Conservation (phyloP, 2,797 vertebrate genomes). For the Danionella dracula region DNA sequence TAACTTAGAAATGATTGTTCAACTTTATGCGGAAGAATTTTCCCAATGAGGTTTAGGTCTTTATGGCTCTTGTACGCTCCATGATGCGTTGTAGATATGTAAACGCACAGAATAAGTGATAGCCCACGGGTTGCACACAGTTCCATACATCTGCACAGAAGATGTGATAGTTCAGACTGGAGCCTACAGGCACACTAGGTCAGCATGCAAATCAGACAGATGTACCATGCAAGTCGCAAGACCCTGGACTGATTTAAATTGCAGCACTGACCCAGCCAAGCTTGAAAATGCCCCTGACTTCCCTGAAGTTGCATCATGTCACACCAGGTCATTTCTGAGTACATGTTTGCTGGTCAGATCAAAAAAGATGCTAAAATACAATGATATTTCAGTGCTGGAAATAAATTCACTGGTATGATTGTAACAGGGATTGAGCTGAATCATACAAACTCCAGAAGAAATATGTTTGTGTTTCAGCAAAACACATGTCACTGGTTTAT, state of each 20-base stretch:
- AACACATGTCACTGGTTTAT: not conserved
- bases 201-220: slow-evolving; percentile 39
- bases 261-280: slow-evolving; percentile 27
- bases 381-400: not conserved
- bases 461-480: slow-evolving; percentile 9
- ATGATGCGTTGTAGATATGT: slow-evolving; percentile 5
- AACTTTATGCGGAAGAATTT: no score
- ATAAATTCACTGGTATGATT: slow-evolving; percentile 5
- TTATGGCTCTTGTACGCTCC: not conserved
- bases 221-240: slow-evolving; percentile 6
- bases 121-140: not conserved
- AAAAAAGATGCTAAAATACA: not conserved
- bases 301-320: not conserved
- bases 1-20: no score
- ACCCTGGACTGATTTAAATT: slow-evolving; percentile 25
- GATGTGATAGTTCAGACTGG: slow-evolving; percentile 16
- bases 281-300: slow-evolving; percentile 18
- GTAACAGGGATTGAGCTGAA: not conserved
- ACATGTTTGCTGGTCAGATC: slow-evolving; percentile 14
- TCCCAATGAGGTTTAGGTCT: not conserved
- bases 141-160: slow-evolving; percentile 26
- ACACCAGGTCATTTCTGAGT: slow-evolving; percentile 3
- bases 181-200: slow-evolving; percentile 28
- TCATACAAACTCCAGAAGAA: not conserved
- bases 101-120: slow-evolving; percentile 7